Base-by-base conservation (phyloP, 2,888 invertebrate genomes). In the Polymixis flavicincta region DNA sequence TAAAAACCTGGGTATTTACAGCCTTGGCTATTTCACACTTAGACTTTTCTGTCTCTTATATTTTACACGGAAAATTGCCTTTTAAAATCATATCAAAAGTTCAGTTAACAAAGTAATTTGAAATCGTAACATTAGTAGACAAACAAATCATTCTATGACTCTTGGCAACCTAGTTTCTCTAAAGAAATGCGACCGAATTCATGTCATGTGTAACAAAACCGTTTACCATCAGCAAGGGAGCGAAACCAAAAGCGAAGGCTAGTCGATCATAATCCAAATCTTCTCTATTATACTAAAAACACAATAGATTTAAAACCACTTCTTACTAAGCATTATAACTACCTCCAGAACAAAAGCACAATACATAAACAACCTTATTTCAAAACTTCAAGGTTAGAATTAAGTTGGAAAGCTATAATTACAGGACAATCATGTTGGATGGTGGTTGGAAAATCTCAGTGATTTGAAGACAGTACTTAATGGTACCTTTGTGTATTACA, bases 171-270 rank as follows among this genome's bases (percentile, higher is more conserved):
- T 28, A 45, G 63, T 55, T 45, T 22, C 14, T 14, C 7, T 22
- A 55, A 11, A 57, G 63, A 64, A 54, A 64, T 32, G 19, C 48
- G 25, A 52, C 50, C 17, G 25, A 52, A 54, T 13, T n/a, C 19
- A 25, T 48, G 61, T 48, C 80, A 71, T 64, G 68, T 64, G 69
- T 45, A 59, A 63, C 80, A 45, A 13, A 61, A 78, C 32, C 64
- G 76, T 48, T 81, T 81, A 79, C n/a, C 54, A 25, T 9, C 50
- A 60, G 9, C 81, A 83, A 52, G 74, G 69, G 67, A 82, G 78
- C 71, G 76, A 64, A 80, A 50, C 73, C 68, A 69, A 19, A 63
- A 61, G 17, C 42, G 69, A 83, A 83, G 83, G 79, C 61, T 66
- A 61, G 78, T 61, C 28, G 67, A 81, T 54, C 25, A 50, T 42